These are phyloP conservation scores for Agonopterix heracliana DNA, from an alignment of 2,888 invertebrate species.

Conservation along the genomic window DNA sequence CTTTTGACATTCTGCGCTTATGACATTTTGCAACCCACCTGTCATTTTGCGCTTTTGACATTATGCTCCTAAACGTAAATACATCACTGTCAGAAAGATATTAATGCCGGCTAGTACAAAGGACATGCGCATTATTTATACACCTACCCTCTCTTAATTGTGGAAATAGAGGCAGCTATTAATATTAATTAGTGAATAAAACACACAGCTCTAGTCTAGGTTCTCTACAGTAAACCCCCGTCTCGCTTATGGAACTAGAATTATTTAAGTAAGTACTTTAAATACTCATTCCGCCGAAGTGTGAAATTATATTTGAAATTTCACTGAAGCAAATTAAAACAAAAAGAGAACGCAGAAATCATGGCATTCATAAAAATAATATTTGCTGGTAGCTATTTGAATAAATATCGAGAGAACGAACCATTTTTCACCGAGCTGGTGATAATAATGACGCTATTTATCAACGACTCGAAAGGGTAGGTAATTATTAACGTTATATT, in stretches of 20 bases:
- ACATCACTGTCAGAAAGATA: too few species aligned
- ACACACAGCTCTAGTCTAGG: constrained; percentile 10
- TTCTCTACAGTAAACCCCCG: constrained; percentile 3
- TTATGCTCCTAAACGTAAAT: too few species aligned
- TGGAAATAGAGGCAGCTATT: constrained; percentile 18
- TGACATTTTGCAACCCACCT: too few species aligned
- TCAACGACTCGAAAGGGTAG: constrained; percentile 67
- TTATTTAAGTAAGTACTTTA: neutral
- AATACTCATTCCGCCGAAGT: constrained; percentile 4
- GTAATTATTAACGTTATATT: constrained; percentile 72
- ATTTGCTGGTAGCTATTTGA: constrained; percentile 57
- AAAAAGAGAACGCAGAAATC: constrained; percentile 21
- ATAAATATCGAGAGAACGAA: constrained; percentile 62
- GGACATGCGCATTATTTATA: constrained; percentile 4
- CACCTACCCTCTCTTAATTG: constrained; percentile 12
- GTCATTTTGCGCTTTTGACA: too few species aligned
- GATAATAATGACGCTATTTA: constrained; percentile 73
- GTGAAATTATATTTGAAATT: constrained; percentile 2
- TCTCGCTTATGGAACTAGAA: constrained; percentile 4
- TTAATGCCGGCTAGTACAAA: neutral
- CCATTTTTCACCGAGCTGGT: constrained; percentile 65
- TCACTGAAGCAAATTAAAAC: neutral
- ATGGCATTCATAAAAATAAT: constrained; percentile 42
- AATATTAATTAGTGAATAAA: constrained; percentile 21
- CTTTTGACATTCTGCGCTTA: too few species aligned